These are phyloP conservation scores for Aegypius monachus DNA, from an alignment of 2,113 vertebrate genomes.

Conservation along the genomic window DNA sequence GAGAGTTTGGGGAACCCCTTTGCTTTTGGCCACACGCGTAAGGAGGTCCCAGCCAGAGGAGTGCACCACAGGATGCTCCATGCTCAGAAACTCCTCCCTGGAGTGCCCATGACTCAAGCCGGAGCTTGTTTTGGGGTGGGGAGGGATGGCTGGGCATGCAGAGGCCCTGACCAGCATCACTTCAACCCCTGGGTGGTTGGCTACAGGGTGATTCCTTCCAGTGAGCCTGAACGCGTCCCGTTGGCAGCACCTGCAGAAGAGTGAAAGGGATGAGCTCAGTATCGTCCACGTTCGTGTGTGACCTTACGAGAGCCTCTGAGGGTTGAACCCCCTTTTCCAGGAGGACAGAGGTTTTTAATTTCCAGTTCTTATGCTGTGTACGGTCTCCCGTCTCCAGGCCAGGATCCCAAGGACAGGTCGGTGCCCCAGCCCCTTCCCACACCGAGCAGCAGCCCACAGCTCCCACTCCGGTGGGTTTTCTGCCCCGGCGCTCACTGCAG, in stretches of 20 bases:
- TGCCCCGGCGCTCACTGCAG: rapidly evolving
- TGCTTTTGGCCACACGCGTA: not conserved
- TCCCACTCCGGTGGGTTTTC: not conserved
- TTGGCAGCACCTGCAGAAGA: not conserved
- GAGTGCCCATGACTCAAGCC: not conserved
- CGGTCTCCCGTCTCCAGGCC: rapidly evolving
- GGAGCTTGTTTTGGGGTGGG: not conserved
- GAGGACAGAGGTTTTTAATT: not conserved
- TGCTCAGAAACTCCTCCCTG: not conserved
- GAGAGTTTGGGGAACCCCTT: not conserved
- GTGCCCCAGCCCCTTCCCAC: not conserved
- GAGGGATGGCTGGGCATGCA: not conserved
- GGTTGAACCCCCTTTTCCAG: not conserved
- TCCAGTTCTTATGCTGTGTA: rapidly evolving
- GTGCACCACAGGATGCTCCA: rapidly evolving
- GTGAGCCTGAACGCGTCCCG: rapidly evolving
- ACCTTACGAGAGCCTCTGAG: rapidly evolving
- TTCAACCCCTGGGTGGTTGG: not conserved
- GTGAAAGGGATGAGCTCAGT: not conserved
- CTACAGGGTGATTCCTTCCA: rapidly evolving
- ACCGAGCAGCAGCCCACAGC: not conserved
- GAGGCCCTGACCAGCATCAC: not conserved
- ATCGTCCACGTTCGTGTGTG: rapidly evolving
- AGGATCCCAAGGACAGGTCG: rapidly evolving
- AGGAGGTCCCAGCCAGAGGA: not conserved